Base-by-base conservation (phyloP, 35 echinoderm and acorn worm species). In the Ptychodera flava region DNA sequence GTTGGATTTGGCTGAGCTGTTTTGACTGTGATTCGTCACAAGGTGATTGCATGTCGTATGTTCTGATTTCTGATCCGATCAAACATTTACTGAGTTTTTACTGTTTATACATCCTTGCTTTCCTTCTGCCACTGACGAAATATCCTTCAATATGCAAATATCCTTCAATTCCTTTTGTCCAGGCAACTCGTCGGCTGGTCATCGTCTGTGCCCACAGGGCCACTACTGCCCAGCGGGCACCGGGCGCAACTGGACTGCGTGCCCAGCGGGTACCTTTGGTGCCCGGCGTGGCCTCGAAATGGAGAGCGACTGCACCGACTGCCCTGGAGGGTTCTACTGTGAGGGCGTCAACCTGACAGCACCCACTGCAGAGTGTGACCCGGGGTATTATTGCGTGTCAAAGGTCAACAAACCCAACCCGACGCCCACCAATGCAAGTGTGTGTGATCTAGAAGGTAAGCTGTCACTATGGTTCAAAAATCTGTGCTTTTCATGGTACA, bases 231-330 rank as follows among this genome's bases (percentile, higher is more conserved):
- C 87, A 78, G 90, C 92, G 15, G 92, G 95, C 29, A 97, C 95
- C 16, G 92, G 95, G 35, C 89, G 89, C 81, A 97, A 97, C 90
- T 97, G 95, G 95, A 97, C 95, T 1, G 95, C 95, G 6, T 97
- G 95, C 87, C 95, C 95, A 35, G 75, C 92, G 16, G 95, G 95
- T 1, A 97, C 95, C 32, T 97, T 92, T 87, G 95, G 95, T 31
- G 95, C 78, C 10, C 80, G 89, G 0, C 33, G 84, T 22, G 95
- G 92, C 16, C 84, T 97, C 32, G 90, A 94, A 35, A 78, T 83
- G 35, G 95, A 97, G 31, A 77, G 45, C 30, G 95, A 94, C 45
- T 97, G 95, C 64, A 90, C 95, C 32, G 85, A 93, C 78, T 97
- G 95, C 38, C 90, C 92, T 89, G 95, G 92, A 81, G 95, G 95